A percentile compares a stretch with the other conserved stretches of the same genome.
Conservation (phyloP, 1,140 invertebrate genomes). For the Drosophila murphyi region DNA sequence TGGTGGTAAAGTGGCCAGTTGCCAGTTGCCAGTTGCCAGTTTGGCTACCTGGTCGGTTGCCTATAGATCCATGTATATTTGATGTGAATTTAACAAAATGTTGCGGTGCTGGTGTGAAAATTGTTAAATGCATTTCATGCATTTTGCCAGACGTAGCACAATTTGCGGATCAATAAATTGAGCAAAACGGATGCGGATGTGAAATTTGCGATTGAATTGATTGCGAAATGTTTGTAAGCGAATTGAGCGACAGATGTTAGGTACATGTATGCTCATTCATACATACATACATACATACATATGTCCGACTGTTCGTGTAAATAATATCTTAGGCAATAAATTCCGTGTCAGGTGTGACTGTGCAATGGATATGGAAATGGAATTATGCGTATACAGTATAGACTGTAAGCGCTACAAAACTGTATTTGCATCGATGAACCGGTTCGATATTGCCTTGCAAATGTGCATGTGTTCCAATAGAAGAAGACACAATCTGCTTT, state of each 20-base stretch:
- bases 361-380: slow-evolving; percentile 53
- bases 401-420: slow-evolving; percentile 74
- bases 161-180: slow-evolving; percentile 53
- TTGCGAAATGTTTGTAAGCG: slow-evolving; percentile 57
- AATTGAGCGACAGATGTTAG: slow-evolving; percentile 49
- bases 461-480: slow-evolving; percentile 75
- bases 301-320: slow-evolving; percentile 13
- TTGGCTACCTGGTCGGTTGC: slow-evolving; percentile 33
- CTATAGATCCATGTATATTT: slow-evolving; percentile 61
- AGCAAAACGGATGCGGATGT: slow-evolving; percentile 68
- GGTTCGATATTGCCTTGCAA: slow-evolving; percentile 70
- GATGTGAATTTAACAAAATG: slow-evolving; percentile 75
- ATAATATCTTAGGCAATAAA: slow-evolving; percentile 32
- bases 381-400: slow-evolving; percentile 45
- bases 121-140: slow-evolving; percentile 50
- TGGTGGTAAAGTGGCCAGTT: neutral
- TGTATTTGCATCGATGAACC: slow-evolving; percentile 71
- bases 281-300: neutral
- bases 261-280: neutral
- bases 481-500: slow-evolving; percentile 56
- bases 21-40: slow-evolving; percentile 56
- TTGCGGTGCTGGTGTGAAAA: slow-evolving; percentile 78
- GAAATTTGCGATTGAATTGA: slow-evolving; percentile 77
- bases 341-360: neutral
- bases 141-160: slow-evolving; percentile 15